These are phyloP conservation scores for Crioceris asparagi DNA, from an alignment of 2,888 invertebrate genomes.

Conservation along the genomic window DNA sequence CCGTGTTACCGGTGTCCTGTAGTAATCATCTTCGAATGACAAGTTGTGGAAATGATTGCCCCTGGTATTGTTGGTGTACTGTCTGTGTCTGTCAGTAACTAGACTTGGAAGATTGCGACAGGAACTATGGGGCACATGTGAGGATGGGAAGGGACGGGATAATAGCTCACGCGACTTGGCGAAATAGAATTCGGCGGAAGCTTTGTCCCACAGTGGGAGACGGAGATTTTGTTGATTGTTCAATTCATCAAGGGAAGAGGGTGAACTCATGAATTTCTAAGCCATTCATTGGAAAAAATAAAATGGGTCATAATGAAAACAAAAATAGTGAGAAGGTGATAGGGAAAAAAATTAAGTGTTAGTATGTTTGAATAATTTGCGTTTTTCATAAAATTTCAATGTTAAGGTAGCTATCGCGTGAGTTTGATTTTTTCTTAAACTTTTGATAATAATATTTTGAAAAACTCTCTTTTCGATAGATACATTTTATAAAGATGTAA, in stretches of 20 bases:
- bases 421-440: no score
- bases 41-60: conserved; percentile 29
- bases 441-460: no score
- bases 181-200: conserved; percentile 63
- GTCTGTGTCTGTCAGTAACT: conserved; percentile 23
- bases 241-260: conserved; percentile 43
- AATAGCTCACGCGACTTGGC: conserved; percentile 59
- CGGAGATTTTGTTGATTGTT: conserved; percentile 38
- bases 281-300: conserved; percentile 15
- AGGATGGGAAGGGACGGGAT: conserved; percentile 44
- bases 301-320: conserved; percentile 18
- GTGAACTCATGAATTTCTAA: conserved; percentile 38
- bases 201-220: conserved; percentile 59
- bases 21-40: conserved; percentile 28
- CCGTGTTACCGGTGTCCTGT: conserved; percentile 18
- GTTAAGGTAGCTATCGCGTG: no score
- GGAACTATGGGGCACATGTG: conserved; percentile 32
- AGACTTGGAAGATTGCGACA: conserved; percentile 29
- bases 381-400: no score
- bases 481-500: no score
- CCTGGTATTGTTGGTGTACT: conserved; percentile 10
- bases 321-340: conserved; percentile 14
- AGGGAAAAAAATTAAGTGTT: conserved; percentile 21
- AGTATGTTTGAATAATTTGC: conserved; percentile 13
- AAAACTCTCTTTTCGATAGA: no score